phyloP scores from a whole-genome alignment of 2,888 invertebrate genomes.

The Athalia circularis region DNA sequence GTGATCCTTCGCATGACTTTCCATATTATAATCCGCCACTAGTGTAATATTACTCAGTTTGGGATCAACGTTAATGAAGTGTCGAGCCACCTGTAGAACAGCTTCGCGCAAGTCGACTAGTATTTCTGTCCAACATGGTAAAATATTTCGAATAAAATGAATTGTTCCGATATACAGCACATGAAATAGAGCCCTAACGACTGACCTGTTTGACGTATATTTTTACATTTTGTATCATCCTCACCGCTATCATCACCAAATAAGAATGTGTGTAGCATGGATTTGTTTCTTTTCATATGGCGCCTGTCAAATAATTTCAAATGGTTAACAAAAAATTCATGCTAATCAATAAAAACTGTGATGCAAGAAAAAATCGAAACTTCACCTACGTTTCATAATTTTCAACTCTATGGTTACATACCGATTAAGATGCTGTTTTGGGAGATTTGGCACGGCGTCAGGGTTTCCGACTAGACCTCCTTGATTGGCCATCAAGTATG shows the following conservation, averaged over 20 bases:
- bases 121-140: conserved; percentile 79
- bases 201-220: conserved; percentile 92
- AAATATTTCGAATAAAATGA: background rate
- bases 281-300: conserved; percentile 93
- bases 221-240: conserved; percentile 94
- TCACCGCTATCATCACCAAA: conserved; percentile 88
- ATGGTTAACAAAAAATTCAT: conserved; percentile 44
- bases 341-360: background rate
- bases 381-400: background rate
- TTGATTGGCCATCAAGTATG: conserved; percentile 97
- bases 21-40: conserved; percentile 95
- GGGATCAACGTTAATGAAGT: conserved; percentile 95
- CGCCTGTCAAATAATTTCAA: conserved; percentile 76
- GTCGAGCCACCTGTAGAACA: conserved; percentile 92
- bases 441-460: conserved; percentile 91
- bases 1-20: conserved; percentile 95
- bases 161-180: conserved; percentile 25
- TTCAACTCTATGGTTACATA: conserved; percentile 59
- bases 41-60: conserved; percentile 88
- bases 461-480: conserved; percentile 95
- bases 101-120: conserved; percentile 98
- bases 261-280: conserved; percentile 90
- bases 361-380: background rate
- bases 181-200: conserved; percentile 32
- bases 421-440: conserved; percentile 92